These are phyloP conservation scores for Acronicta psi DNA, from an alignment of 2,888 invertebrate species.

Conservation along the genomic window DNA sequence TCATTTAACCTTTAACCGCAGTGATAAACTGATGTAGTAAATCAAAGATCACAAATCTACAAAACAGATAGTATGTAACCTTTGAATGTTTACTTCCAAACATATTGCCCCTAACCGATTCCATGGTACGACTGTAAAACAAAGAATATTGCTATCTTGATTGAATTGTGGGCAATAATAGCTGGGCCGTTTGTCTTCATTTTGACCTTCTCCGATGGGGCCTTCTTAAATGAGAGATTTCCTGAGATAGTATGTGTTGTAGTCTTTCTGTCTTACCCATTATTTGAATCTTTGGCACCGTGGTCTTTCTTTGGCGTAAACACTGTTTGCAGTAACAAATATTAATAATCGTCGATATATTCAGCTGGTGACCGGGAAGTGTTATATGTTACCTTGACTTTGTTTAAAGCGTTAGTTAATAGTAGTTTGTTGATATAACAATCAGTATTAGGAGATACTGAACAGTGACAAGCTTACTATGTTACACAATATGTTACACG, in stretches of 20 bases:
- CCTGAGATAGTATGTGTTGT: constrained; percentile 24
- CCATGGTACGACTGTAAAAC: constrained; percentile 21
- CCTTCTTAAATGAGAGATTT: constrained; percentile 37
- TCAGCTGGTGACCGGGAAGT: constrained; percentile 27
- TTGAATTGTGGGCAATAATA: constrained; percentile 47
- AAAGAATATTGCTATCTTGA: constrained; percentile 42
- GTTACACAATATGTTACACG: constrained; percentile 12
- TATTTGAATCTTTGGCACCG: constrained; percentile 21
- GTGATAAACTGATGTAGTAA: constrained; percentile 37
- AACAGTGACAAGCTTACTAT: constrained; percentile 13
- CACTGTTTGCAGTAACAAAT: constrained; percentile 5
- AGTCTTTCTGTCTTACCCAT: not conserved
- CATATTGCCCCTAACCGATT: constrained; percentile 9
- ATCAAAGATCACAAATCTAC: constrained; percentile 28
- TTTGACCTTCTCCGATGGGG: constrained; percentile 35
- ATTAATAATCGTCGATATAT: constrained; percentile 14
- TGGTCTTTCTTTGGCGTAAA: constrained; percentile 4
- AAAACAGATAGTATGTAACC: constrained; percentile 13
- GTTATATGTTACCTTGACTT: constrained; percentile 15
- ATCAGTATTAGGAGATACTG: not conserved
- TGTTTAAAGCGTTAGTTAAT: constrained; percentile 20
- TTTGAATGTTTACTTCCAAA: constrained; percentile 31
- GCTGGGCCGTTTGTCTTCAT: constrained; percentile 49
- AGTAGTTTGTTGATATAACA: constrained; percentile 23
- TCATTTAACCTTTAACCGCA: constrained; percentile 39